Percentiles rank a stretch among this genome's conserved stretches.
Evolutionary conservation across 2,113 vertebrate genomes (phyloP).

Genomic region (Heptranchias perlo): DNA sequence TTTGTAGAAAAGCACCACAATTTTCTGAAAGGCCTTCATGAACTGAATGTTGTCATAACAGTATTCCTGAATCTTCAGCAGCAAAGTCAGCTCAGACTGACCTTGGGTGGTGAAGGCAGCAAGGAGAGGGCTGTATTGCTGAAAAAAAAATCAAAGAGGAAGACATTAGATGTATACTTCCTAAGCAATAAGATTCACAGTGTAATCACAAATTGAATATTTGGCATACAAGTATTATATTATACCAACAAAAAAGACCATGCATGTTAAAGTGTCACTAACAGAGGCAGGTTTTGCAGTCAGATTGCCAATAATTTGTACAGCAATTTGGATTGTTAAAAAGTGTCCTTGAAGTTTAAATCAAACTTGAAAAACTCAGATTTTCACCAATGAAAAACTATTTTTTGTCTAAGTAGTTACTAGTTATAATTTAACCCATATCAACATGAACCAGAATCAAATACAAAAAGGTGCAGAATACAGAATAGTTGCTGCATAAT

Average conservation of each 20-base stretch:
- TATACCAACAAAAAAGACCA: background rate
- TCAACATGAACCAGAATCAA: no score
- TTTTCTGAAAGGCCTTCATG: constrained; percentile 99
- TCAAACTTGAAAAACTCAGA: no score
- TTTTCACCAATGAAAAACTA: no score
- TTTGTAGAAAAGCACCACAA: constrained; percentile 99
- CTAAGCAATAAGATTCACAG: background rate
- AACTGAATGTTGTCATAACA: constrained; percentile 99
- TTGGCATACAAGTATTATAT: background rate
- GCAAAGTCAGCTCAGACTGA: constrained; percentile 92
- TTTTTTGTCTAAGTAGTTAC: no score
- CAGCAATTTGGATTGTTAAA: background rate
- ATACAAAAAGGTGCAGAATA: no score
- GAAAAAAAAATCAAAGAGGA: constrained; percentile 39
- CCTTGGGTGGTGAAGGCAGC: constrained; percentile 98
- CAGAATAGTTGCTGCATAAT: no score
- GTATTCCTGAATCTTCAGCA: constrained; percentile 98
- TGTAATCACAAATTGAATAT: background rate
- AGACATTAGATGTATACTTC: background rate
- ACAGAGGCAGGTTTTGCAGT: no score
- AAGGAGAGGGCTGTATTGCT: constrained; percentile 99
- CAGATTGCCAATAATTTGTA: background rate
- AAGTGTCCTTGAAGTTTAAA: background rate
- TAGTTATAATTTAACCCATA: no score
- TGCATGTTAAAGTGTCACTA: no score